Base-by-base conservation (phyloP, 2,888 invertebrate species). In the Amitus sp. region DNA sequence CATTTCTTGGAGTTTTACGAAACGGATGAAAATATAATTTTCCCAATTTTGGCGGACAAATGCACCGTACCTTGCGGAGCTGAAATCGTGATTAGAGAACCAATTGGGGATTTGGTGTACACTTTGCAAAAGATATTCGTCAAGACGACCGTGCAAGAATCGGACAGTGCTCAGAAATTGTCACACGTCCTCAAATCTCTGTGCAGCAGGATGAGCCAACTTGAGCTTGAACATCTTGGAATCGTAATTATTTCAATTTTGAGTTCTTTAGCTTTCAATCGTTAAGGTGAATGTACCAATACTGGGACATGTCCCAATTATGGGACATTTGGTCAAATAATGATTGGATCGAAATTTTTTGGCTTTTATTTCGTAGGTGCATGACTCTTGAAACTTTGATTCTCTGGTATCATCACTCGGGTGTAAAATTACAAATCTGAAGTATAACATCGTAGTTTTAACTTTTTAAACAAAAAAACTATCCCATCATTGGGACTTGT, bases 1-100 rank as follows among this genome's bases (percentile, higher is more conserved):
- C 90, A 91, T 63, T 83, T 91, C 33, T 80, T 76, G 56, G 83
- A 85, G 42, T 90, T 86, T 69, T 82, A 88, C 45, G 84, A 86
- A 0, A 82, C 84, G 0, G 84, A 87, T 33, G 81, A 83, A 12
- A 84, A 87, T 12, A 69, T 76, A 0, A 57, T 79, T 13, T 82
- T 81, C 2, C 83, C 84, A 1, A 19, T 84, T 1, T 72, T 73
- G 27, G 74, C 84, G 28, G 74, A 80, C 13, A 86, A 87, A 59
- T 86, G 89, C 64, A 82, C 86, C 1, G 77, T 83, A 20, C 68
- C 84, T 10, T 85, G 83, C 37, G 86, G 85, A 0, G 75, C 80
- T 30, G 83, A 87, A 50, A 82, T 85, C 13, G 71, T 82, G 13
- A 72, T 83, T 19, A 81, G 82, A 72, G 89, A 89, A 73, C 87